Evolutionary conservation across 2,888 invertebrate species (phyloP).

Genomic region (Cantharis lateralis): DNA sequence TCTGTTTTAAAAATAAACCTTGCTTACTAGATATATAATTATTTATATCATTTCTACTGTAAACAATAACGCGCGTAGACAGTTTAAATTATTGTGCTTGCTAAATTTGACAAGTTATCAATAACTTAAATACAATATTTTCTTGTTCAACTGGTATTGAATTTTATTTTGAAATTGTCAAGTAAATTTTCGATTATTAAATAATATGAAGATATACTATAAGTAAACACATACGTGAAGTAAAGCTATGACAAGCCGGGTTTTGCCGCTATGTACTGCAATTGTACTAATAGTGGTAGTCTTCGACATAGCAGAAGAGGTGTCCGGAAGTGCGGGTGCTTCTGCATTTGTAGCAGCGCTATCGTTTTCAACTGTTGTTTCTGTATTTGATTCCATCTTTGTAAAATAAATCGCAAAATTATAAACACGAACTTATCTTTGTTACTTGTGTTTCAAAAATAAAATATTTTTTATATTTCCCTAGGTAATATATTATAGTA

Average conservation of each 20-base stretch:
- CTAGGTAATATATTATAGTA: not conserved
- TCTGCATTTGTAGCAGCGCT: not conserved
- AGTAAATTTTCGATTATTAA: not conserved
- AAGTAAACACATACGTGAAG: slow-evolving; percentile 68
- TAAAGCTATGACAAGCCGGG: slow-evolving; percentile 85
- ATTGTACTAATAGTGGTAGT: slow-evolving; percentile 90
- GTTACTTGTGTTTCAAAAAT: not conserved
- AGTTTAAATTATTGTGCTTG: not conserved
- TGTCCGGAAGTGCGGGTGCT: slow-evolving; percentile 26
- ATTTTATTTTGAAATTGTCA: slow-evolving; percentile 1
- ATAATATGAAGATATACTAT: not conserved
- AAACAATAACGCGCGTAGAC: not conserved
- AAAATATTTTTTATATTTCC: not conserved
- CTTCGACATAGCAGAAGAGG: slow-evolving; percentile 53
- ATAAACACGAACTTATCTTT: not conserved
- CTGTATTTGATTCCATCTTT: slow-evolving; percentile 24
- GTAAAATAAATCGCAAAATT: not conserved
- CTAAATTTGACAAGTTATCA: not conserved
- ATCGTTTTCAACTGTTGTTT: slow-evolving; percentile 8
- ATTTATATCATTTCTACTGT: not conserved
- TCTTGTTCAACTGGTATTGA: not conserved
- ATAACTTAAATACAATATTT: not conserved
- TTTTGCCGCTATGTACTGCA: slow-evolving; percentile 84
- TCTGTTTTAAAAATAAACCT: slow-evolving; percentile 22
- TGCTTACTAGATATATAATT: slow-evolving; percentile 1